Base-by-base conservation (phyloP, 2,113 vertebrate genomes). In the Toxotes chatareus region DNA sequence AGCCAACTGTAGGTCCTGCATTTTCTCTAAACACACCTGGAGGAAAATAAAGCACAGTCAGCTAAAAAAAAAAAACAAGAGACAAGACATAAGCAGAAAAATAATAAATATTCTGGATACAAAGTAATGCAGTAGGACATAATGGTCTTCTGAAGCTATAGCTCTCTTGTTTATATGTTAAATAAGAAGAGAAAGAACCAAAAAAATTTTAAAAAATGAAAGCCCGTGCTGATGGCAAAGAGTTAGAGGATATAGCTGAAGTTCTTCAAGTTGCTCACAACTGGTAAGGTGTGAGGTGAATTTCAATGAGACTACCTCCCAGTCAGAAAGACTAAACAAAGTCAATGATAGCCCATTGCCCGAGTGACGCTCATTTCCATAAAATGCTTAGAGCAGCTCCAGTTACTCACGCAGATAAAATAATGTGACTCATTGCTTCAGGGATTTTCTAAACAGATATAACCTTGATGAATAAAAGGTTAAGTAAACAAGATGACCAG, bases 21-120 rank as follows among this genome's bases (percentile, higher is more conserved):
- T 89, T 92, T 97, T 99, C 89, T 99, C 98, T 84, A 99, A 89
- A 89, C 98, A 99, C 51, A 99, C 98, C 98, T 96, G 90, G 34
- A 32, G 79, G 14, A 3, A 75, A 53, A 79, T 11, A 69, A 86
- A 70, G 9, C 7, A 56, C 14, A 80, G 40, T 47, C 2, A 73
- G 62, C 70, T 51, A 5, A 53, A 76, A 60, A 70, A 1, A 53
- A 76, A 60, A 70, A 1, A 59, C 7, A 67, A 49, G 42, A 64
- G 4, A 27, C 27, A 49, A 66, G 47, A 77, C 19, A 56, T 9
- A 69, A 31, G 4, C 11, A 19, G n/a, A 55, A 4, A 80, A 74
- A 62, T 64, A 34, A 60, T 32, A 19, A 21, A 61, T 53, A 66
- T 42, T 73, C 9, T 38, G n/a, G 46, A 79, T 49, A 49, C 4